Percentiles rank a stretch among this genome's conserved stretches.
Evolutionary conservation across 2,113 vertebrate genomes (phyloP).

Genomic region (Pterophyllum scalare): DNA sequence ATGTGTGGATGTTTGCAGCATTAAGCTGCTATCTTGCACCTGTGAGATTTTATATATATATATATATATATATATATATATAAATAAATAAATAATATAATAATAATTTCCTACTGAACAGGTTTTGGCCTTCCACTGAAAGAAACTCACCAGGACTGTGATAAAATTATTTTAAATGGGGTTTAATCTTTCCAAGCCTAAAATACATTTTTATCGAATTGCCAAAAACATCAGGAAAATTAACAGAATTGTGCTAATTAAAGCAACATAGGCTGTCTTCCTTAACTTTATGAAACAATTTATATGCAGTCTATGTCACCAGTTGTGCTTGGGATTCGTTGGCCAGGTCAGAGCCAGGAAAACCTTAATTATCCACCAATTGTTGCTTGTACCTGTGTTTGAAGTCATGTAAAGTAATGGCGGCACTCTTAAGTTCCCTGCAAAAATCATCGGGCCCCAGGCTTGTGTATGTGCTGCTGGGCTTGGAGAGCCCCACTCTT

Average conservation of each 20-base stretch:
- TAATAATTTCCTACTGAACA: not conserved
- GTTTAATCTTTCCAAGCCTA: not conserved
- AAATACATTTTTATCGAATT: not conserved
- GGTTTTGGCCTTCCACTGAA: not conserved
- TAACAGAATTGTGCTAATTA: not conserved
- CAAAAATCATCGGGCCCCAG: conserved; percentile 28
- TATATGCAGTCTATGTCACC: not conserved
- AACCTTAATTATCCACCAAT: not conserved
- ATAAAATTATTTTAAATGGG: conserved; percentile 1
- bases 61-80: no score
- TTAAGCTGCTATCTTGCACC: conserved; percentile 24
- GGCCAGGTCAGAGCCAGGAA: not conserved
- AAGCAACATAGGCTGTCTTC: not conserved
- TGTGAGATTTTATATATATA: not conserved
- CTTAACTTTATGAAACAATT: not conserved
- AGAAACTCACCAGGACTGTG: not conserved
- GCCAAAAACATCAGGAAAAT: not conserved
- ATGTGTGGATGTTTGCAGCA: conserved; percentile 17
- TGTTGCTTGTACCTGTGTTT: conserved; percentile 31
- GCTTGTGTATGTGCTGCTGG: conserved; percentile 26
- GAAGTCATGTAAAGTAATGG: conserved; percentile 40
- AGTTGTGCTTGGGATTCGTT: not conserved
- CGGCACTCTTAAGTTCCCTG: conserved; percentile 5
- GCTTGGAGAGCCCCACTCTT: conserved; percentile 55
- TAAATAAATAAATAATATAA: no score